A percentile compares a stretch with the other conserved stretches of the same genome.
These are phyloP conservation scores for Adineta ricciae DNA, from an alignment of 2,888 invertebrate genomes.

Conservation along the genomic window DNA sequence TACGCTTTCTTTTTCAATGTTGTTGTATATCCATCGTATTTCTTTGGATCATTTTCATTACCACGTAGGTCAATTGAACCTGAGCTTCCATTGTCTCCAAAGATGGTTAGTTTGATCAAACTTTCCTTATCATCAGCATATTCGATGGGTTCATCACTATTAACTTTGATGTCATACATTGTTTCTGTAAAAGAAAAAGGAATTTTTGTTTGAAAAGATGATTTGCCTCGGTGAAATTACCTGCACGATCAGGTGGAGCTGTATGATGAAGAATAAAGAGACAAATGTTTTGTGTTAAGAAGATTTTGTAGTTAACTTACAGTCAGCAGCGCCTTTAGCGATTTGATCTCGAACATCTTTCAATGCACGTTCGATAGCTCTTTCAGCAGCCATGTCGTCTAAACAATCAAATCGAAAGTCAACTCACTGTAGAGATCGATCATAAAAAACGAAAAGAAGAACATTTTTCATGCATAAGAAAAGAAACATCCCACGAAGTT, in stretches of 20 bases:
- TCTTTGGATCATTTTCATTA: not conserved
- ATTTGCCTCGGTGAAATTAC: not conserved
- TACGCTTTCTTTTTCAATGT: not conserved
- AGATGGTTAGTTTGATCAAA: not conserved
- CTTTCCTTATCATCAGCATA: not conserved
- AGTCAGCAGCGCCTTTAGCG: conserved; percentile 10
- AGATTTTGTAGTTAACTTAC: not conserved
- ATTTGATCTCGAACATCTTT: conserved; percentile 20
- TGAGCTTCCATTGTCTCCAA: conserved; percentile 7
- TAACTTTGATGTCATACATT: not conserved
- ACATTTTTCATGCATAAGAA: not conserved
- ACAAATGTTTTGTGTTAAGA: not conserved
- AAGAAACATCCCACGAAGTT: not conserved
- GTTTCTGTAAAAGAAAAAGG: not conserved
- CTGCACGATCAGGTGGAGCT: conserved; percentile 9
- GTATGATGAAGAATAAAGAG: too few species aligned
- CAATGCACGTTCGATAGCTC: conserved; percentile 10
- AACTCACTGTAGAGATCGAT: too few species aligned
- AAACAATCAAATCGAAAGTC: not conserved
- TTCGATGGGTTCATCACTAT: not conserved
- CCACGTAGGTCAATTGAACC: not conserved
- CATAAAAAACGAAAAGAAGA: not conserved
- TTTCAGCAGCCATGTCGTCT: conserved; percentile 10
- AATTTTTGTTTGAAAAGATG: not conserved
- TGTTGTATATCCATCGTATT: not conserved